These are phyloP conservation scores for Aricia artaxerxes DNA, from an alignment of 2,888 invertebrate species.

Conservation along the genomic window DNA sequence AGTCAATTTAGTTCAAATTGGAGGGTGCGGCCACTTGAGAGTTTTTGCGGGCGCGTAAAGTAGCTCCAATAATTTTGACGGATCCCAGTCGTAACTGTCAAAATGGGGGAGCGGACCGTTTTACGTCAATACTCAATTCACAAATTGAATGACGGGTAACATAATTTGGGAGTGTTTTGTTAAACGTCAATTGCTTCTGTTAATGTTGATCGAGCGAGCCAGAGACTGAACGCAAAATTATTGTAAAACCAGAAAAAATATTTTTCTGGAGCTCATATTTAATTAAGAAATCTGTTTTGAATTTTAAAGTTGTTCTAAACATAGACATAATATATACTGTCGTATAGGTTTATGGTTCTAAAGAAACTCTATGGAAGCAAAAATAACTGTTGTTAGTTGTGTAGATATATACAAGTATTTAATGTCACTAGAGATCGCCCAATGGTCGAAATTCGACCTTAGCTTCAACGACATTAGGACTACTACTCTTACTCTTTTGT, in stretches of 20 bases:
- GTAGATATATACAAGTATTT: too few relatives aligned
- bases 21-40: constrained; percentile 60
- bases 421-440: too few relatives aligned
- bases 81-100: constrained; percentile 75
- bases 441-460: too few relatives aligned
- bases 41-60: constrained; percentile 68
- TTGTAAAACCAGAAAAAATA: neutral
- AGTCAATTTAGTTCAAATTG: constrained; percentile 65
- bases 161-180: constrained; percentile 17
- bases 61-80: constrained; percentile 74
- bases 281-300: too few relatives aligned
- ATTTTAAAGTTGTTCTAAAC: too few relatives aligned
- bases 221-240: neutral
- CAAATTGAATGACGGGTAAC: constrained; percentile 60
- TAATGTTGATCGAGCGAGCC: neutral
- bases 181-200: neutral
- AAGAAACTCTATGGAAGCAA: too few relatives aligned
- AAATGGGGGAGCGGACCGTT: constrained; percentile 58
- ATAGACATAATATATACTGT: too few relatives aligned
- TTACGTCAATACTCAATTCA: constrained; percentile 73
- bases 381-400: too few relatives aligned
- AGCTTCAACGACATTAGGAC: too few relatives aligned
- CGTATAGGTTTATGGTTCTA: too few relatives aligned
- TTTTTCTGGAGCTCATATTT: neutral
- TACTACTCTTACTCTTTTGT: too few relatives aligned